Evolutionary conservation across 2,888 invertebrate genomes (phyloP).

Genomic region (Stenurella melanura): DNA sequence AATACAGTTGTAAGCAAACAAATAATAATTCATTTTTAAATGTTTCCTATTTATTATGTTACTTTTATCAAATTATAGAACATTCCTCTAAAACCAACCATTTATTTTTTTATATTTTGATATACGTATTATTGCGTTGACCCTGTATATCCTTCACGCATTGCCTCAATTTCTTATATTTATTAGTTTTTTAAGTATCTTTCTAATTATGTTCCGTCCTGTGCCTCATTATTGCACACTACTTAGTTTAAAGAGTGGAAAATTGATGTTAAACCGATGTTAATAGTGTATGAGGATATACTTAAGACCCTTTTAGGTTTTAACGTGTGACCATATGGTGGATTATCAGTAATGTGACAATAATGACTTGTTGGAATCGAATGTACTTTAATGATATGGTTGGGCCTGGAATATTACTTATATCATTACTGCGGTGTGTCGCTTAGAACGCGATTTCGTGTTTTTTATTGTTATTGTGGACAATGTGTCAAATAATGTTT

Average conservation of each 20-base stretch:
- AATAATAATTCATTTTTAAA: no score
- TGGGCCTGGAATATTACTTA: not conserved
- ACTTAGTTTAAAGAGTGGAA: slow-evolving; percentile 39
- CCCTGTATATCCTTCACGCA: no score
- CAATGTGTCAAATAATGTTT: not conserved
- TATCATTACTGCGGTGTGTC: not conserved
- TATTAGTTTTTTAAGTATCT: slow-evolving; percentile 44
- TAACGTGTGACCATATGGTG: slow-evolving; percentile 23
- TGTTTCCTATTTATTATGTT: no score
- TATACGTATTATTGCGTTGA: no score
- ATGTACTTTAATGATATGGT: not conserved
- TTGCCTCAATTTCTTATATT: slow-evolving; percentile 40
- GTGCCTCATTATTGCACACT: slow-evolving; percentile 37
- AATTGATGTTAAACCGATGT: slow-evolving; percentile 36
- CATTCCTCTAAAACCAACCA: no score
- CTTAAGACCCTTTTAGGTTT: slow-evolving; percentile 23
- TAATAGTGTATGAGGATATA: slow-evolving; percentile 14
- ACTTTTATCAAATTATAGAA: no score
- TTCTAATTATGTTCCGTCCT: slow-evolving; percentile 46
- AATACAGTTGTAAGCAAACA: no score
- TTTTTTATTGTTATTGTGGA: not conserved
- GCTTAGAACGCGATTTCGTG: not conserved
- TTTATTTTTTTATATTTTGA: no score
- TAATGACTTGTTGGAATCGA: slow-evolving; percentile 26
- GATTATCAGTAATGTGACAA: slow-evolving; percentile 26